Conservation (phyloP, 2,797 vertebrate genomes). For the Pangasius sanitwongsei region DNA sequence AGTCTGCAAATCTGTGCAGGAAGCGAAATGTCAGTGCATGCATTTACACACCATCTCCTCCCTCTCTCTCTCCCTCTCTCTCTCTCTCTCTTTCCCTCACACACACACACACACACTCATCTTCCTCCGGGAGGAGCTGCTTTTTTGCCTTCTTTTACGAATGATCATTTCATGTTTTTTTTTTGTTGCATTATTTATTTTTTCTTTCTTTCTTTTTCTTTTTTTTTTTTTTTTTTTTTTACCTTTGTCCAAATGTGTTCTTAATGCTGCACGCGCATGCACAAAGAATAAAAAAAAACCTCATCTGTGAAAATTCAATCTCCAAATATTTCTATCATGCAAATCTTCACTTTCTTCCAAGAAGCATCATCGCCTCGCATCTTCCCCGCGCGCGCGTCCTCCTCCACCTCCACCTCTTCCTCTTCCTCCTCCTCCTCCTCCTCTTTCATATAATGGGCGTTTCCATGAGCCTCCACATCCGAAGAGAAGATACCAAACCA, state of each 20-base stretch:
- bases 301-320: background rate
- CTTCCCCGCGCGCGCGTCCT: background rate
- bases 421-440: conserved; percentile 23
- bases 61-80: conserved; percentile 31
- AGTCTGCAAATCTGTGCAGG: conserved; percentile 61
- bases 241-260: conserved; percentile 11
- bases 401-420: background rate
- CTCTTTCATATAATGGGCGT: conserved; percentile 20
- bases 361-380: background rate
- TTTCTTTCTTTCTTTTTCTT: too few species aligned
- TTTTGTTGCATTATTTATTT: too few species aligned
- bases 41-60: conserved; percentile 48
- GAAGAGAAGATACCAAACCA: background rate
- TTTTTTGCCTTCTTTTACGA: background rate
- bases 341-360: conserved; percentile 8
- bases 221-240: background rate
- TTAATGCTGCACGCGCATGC: background rate
- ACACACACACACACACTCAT: background rate
- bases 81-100: conserved; percentile 3
- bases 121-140: conserved; percentile 7
- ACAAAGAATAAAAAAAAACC: background rate
- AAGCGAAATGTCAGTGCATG: conserved; percentile 56
- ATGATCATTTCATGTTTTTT: background rate
- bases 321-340: background rate
- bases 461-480: conserved; percentile 16